Evolutionary conservation across 1,140 invertebrate genomes (phyloP).

Genomic region (Ruditapes philippinarum): DNA sequence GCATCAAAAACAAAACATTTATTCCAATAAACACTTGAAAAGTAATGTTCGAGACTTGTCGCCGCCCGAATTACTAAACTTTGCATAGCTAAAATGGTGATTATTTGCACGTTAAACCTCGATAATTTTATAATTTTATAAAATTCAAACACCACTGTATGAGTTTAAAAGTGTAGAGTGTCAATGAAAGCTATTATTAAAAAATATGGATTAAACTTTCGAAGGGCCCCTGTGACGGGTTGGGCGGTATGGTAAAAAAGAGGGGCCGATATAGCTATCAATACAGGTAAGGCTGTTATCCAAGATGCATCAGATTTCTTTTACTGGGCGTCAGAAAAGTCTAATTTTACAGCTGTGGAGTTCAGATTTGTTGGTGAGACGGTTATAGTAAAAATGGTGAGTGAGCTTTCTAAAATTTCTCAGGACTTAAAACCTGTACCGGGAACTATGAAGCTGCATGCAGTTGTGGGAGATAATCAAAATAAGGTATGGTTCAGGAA

Average conservation of each 20-base stretch:
- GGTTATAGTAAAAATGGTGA: background rate
- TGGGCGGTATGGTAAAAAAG: slow-evolving; percentile 65
- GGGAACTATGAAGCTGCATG: slow-evolving; percentile 66
- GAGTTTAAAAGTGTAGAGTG: too few relatives aligned
- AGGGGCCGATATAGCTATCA: slow-evolving; percentile 64
- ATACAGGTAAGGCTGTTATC: slow-evolving; percentile 56
- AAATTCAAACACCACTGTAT: too few relatives aligned
- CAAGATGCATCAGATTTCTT: slow-evolving; percentile 69
- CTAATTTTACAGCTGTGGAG: background rate
- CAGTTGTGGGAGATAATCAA: slow-evolving; percentile 2
- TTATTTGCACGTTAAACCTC: too few relatives aligned
- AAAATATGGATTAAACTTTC: too few relatives aligned
- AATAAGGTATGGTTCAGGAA: background rate
- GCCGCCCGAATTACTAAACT: too few relatives aligned
- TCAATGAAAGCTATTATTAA: too few relatives aligned
- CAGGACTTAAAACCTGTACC: background rate
- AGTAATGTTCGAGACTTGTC: too few relatives aligned
- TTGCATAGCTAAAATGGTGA: too few relatives aligned
- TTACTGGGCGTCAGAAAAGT: slow-evolving; percentile 42
- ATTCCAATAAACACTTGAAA: too few relatives aligned
- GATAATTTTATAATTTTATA: too few relatives aligned
- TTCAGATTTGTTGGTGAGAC: slow-evolving; percentile 40
- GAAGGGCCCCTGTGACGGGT: too few relatives aligned
- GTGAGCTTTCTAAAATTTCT: background rate
- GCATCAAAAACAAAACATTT: too few relatives aligned